Evolutionary conservation across 2,797 vertebrate genomes (phyloP), one percentile per base, ranked within the genome.

Genomic region (Schizopygopsis pylzovi): DNA sequence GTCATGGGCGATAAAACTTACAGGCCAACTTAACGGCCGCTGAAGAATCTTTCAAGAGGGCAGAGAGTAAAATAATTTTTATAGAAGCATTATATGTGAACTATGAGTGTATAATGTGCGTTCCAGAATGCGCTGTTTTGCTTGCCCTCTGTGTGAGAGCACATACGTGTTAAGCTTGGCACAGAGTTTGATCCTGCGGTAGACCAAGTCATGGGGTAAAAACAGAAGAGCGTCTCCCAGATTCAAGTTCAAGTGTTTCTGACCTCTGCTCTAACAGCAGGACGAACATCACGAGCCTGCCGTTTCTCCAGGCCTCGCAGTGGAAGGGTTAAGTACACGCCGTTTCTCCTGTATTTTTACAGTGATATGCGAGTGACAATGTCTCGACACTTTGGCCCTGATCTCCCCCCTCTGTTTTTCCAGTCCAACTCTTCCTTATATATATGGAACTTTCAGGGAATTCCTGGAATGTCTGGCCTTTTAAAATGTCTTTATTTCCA

Each of bases 401-500:
- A 94, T 94, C 95, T 94, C 90, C 89, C 92, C 92, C 94, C 93
- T 93, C 91, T 96, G 95, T 97, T 96, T 97, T 97, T 97, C 95
- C 96, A 97, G 95, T 95, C 95, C 95, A 94, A 90, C 95, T 95
- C 95, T 96, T 97, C 94, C 95, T 96, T 95, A 95, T 95, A 93
- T 95, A 93, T 95, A 95, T 95, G 84, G 93, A 96, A 93, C 93
- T 97, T 95, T 97, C 95, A 97, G 95, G 93, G 95, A 97, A 97
- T 98, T 96, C 94, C 93, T 95, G 89, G 92, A 96, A 97, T 97
- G 96, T 96, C 96, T 95, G 93, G 93, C 94, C 94, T 94, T 95
- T 91, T 89, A 92, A 94, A 94, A 91, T 91, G 90, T 94, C 96
- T 96, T 95, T 94, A 94, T 94, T 94, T 94, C 91, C 92, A 92